These are phyloP conservation scores for Cirrhinus mrigala DNA, from an alignment of 2,797 vertebrate genomes.

Conservation along the genomic window DNA sequence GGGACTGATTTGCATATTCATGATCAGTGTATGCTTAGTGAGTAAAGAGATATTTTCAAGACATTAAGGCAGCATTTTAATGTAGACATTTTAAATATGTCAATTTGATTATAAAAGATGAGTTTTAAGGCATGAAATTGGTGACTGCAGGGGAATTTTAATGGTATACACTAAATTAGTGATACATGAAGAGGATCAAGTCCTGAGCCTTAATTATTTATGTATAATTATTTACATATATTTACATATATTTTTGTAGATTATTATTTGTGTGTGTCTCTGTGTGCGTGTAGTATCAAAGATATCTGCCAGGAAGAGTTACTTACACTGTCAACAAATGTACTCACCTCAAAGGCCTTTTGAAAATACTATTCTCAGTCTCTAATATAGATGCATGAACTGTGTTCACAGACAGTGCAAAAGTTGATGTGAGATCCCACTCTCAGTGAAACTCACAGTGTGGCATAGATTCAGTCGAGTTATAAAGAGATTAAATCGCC, in stretches of 20 bases:
- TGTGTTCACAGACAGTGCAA: conserved; percentile 35
- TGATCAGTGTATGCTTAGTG: neutral
- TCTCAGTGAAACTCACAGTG: neutral
- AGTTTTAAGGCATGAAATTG: neutral
- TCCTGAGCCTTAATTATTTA: too few species aligned
- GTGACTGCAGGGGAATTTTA: neutral
- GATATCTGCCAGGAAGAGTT: neutral
- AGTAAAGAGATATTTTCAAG: neutral
- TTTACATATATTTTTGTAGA: too few species aligned
- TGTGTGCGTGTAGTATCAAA: neutral
- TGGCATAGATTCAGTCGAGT: conserved; percentile 45
- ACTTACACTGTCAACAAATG: neutral
- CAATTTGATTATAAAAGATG: neutral
- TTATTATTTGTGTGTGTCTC: too few species aligned
- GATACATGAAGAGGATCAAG: neutral
- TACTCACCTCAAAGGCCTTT: neutral
- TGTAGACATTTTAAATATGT: neutral
- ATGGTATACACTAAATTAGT: neutral
- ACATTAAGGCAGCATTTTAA: conserved; percentile 5
- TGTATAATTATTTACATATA: too few species aligned
- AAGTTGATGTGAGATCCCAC: conserved; percentile 18
- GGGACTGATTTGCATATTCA: neutral
- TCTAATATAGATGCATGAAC: neutral
- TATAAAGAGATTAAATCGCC: conserved; percentile 71
- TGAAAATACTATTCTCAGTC: neutral